Evolutionary conservation across 2,797 vertebrate genomes (phyloP), one percentile per base, ranked within the genome.

Genomic region (Gambelia wislizenii): DNA sequence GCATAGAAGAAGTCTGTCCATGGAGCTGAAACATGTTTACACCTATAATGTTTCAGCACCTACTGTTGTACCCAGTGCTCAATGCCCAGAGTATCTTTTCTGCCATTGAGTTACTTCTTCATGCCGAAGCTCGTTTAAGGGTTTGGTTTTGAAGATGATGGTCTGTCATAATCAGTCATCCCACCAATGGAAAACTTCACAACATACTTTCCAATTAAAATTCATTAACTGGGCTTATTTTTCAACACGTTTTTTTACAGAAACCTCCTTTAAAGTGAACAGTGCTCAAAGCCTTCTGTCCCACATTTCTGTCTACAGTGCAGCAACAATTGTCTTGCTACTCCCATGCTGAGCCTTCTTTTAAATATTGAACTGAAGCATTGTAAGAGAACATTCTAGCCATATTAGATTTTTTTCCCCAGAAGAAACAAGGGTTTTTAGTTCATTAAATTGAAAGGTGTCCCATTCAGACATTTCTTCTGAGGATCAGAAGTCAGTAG

Each of bases 1-100:
- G 91, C 94, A 92, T 91, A 84, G 95, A 95, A 97, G 94, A 92
- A 91, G 86, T 91, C 91, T 93, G 86, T 91, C 77, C 78, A 93
- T 30, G 13, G 74, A 87, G 64, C 36, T 92, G 30, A 78, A 92
- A 91, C 90, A 86, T 75, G 91, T 95, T 90, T 91, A n/a, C n/a
- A n/a, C n/a, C n/a, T n/a, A 4, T 78, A 13, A 88, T 61, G 10
- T 78, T 94, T 92, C 84, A 89, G 36, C 59, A 91, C 88, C 67
- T 91, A 87, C 92, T 86, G 61, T 56, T 80, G 42, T 33, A 47
- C 8, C n/a, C n/a, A 59, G 25, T n/a, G 33, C 12, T 25, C 18
- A 4, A 54, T 18, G 25, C 67, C 64, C 42, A 52, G 20, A 47
- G 77, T 72, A 74, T 30, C 18, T 64, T 84, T 47, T 69, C 25